Conservation (phyloP, 23 tunicate genomes). For the Corella eumyota region DNA sequence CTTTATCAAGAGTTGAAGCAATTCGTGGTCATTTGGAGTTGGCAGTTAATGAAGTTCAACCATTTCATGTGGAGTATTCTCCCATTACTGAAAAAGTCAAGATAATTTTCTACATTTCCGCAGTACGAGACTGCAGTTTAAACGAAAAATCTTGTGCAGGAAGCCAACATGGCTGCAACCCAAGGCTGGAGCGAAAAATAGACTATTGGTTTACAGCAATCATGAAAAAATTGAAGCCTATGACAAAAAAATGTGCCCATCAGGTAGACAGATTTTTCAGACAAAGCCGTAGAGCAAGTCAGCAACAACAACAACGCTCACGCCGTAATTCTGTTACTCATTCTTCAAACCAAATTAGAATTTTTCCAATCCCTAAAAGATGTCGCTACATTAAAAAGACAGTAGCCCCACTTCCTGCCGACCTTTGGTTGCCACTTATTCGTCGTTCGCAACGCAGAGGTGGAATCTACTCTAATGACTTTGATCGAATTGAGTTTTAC, state of each 20-base stretch:
- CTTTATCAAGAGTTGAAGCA: constrained; percentile 5
- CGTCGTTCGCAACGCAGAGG: constrained; percentile 24
- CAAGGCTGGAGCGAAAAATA: constrained; percentile 19
- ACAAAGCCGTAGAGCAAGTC: background rate
- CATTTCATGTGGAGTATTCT: constrained; percentile 42
- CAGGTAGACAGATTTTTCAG: constrained; percentile 3
- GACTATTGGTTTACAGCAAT: constrained; percentile 23
- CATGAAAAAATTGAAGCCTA: constrained; percentile 10
- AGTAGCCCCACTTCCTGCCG: constrained; percentile 2
- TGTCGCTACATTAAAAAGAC: constrained; percentile 22
- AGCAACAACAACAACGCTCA: constrained; percentile 5
- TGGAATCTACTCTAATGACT: constrained; percentile 19
- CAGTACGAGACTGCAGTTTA: constrained; percentile 16
- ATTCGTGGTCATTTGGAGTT: constrained; percentile 35
- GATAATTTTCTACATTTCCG: constrained; percentile 48
- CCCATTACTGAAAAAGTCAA: constrained; percentile 72
- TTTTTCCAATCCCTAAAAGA: background rate
- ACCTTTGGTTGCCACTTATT: constrained; percentile 23
- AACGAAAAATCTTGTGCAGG: constrained; percentile 27
- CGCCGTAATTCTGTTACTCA: no score
- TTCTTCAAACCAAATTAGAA: background rate
- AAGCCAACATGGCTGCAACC: constrained; percentile 28
- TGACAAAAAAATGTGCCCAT: constrained; percentile 3
- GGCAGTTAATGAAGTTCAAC: constrained; percentile 17
- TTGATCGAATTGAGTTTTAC: constrained; percentile 15